phyloP scores from a whole-genome alignment of 30 jellyfish, hydroid and myxozoan genomes.

The Pelagia noctiluca region DNA sequence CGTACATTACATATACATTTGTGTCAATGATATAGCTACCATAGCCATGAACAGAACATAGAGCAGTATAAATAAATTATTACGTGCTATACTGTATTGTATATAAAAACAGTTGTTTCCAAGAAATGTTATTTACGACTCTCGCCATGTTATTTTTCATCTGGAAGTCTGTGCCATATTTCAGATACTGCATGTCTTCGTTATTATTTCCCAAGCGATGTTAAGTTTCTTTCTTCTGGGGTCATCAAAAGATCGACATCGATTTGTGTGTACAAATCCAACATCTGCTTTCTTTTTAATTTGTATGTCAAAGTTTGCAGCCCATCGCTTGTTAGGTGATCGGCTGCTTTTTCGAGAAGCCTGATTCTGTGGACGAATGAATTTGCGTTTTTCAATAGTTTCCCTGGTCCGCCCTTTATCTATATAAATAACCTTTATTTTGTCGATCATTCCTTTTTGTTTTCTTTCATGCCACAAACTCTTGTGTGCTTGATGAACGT shows the following conservation, averaged over 20 bases:
- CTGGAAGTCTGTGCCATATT: not conserved
- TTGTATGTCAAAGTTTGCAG: conserved; percentile 47
- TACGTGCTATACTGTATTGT: not conserved
- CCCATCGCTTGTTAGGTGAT: conserved; percentile 48
- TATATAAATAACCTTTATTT: not conserved
- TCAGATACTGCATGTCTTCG: not conserved
- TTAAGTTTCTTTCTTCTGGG: conserved; percentile 45
- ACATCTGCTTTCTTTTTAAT: not conserved
- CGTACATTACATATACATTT: too few relatives aligned
- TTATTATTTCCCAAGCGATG: conserved; percentile 17
- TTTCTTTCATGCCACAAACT: not conserved
- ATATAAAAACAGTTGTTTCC: not conserved
- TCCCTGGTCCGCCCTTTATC: not conserved
- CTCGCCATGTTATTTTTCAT: not conserved
- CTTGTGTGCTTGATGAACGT: too few relatives aligned
- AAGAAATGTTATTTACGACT: not conserved
- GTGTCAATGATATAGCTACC: too few relatives aligned
- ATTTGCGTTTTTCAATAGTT: not conserved
- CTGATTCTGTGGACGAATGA: not conserved
- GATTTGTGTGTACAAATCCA: conserved; percentile 48
- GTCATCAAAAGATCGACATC: conserved; percentile 64
- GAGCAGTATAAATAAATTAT: not conserved
- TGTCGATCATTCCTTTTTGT: not conserved
- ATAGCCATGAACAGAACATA: too few relatives aligned
- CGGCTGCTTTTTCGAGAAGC: conserved; percentile 37